Conservation (phyloP, 1,140 invertebrate species). For the Antheraea pernyi region DNA sequence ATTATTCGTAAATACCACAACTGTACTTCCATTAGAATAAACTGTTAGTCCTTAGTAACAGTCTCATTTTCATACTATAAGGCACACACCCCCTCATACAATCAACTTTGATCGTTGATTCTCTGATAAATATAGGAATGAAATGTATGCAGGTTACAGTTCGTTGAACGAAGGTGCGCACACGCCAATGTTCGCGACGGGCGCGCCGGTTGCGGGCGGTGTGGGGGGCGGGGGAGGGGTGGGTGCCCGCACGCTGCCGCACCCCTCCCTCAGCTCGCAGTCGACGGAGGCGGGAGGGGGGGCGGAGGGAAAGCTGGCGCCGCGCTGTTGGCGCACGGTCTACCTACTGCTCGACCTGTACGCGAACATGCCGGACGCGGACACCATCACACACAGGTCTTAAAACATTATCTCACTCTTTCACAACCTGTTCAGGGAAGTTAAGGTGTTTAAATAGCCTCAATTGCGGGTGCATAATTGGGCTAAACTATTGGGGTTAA, state of each 20-base stretch:
- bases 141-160: constrained; percentile 78
- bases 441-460: no score
- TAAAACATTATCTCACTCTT: background rate
- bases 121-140: no score
- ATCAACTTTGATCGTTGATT: no score
- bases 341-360: constrained; percentile 96
- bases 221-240: background rate
- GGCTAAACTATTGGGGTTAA: no score
- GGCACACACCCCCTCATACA: no score
- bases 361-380: constrained; percentile 95
- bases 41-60: no score
- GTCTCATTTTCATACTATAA: no score
- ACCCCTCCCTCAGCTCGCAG: background rate
- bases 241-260: background rate
- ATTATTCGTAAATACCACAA: no score
- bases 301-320: constrained; percentile 76
- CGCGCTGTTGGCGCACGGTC: constrained; percentile 96
- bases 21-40: no score
- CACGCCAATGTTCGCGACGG: constrained; percentile 83
- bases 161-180: constrained; percentile 85
- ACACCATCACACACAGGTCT: constrained; percentile 87
- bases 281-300: constrained; percentile 57
- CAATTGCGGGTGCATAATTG: no score
- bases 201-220: background rate
- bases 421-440: no score